These are phyloP conservation scores for Cecidostiba fungosa DNA, from an alignment of 2,888 invertebrate species.

Conservation along the genomic window DNA sequence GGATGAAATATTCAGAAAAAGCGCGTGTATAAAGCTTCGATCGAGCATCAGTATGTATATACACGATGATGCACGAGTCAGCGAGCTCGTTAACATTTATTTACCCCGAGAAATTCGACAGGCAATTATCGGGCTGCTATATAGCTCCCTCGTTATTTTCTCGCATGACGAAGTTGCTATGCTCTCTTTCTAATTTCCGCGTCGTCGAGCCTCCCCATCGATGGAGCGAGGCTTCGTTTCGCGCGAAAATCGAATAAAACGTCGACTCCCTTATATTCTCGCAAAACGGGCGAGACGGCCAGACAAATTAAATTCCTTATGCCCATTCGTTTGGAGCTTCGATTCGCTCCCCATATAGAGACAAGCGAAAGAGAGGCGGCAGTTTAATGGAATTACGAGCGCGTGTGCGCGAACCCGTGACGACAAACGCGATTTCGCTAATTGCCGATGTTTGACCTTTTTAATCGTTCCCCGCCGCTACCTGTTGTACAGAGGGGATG, in stretches of 20 bases:
- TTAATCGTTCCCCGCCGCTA: neutral
- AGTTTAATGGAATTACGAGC: conserved; percentile 37
- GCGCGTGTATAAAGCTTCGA: too few species aligned
- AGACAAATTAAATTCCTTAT: conserved; percentile 57
- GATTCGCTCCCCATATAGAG: neutral
- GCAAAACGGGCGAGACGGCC: neutral
- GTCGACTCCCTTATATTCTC: neutral
- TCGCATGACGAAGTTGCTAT: conserved; percentile 8
- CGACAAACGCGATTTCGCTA: conserved; percentile 34
- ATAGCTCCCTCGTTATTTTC: neutral
- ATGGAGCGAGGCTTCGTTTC: neutral
- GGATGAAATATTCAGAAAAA: neutral
- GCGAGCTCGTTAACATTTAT: conserved; percentile 28
- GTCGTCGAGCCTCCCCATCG: neutral
- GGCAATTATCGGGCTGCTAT: conserved; percentile 25
- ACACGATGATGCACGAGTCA: neutral
- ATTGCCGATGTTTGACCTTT: conserved; percentile 32
- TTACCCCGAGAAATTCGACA: conserved; percentile 28
- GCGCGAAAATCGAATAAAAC: conserved; percentile 45
- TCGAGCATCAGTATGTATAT: neutral
- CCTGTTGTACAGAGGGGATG: neutral
- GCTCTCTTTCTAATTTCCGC: conserved; percentile 31
- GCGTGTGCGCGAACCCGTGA: neutral
- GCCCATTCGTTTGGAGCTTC: conserved; percentile 34
- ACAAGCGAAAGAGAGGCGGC: neutral